Percentiles rank a stretch among this genome's conserved stretches.
phyloP scores from a whole-genome alignment of 2,888 invertebrate species.

The Tenthredo mesomela region DNA sequence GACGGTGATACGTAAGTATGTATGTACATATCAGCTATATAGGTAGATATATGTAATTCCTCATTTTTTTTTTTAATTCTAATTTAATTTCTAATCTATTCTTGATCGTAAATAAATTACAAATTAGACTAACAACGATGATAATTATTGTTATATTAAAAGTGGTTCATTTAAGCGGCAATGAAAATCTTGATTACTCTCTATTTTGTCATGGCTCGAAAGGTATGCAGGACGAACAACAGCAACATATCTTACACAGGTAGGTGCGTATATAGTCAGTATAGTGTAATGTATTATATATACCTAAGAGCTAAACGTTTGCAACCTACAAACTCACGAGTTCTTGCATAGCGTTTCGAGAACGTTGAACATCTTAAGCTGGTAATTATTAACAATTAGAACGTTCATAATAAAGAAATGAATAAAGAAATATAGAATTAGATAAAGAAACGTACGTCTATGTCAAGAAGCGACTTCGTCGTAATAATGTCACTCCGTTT shows the following conservation, averaged over 20 bases:
- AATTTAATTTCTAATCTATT: not conserved
- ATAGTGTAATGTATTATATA: not conserved
- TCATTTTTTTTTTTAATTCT: not conserved
- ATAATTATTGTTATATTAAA: not conserved
- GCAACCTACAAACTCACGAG: slow-evolving; percentile 34
- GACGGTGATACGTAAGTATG: not conserved
- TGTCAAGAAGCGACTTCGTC: not conserved
- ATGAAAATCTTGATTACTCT: slow-evolving; percentile 63
- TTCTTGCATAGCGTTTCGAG: not conserved
- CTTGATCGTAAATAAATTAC: not conserved
- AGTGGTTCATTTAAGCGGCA: not conserved
- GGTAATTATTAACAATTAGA: slow-evolving; percentile 21
- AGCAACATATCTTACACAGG: not conserved
- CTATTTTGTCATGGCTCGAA: slow-evolving; percentile 73
- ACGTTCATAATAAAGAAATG: not conserved
- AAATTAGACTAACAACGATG: not conserved
- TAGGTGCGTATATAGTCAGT: not conserved
- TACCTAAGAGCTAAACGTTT: slow-evolving; percentile 8
- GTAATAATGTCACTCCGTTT: not conserved
- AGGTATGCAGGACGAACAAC: slow-evolving; percentile 67
- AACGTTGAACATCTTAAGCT: not conserved
- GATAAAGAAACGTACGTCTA: not conserved
- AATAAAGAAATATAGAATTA: not conserved
- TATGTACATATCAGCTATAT: too few species aligned
- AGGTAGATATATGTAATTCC: not conserved